A percentile compares a stretch with the other conserved stretches of the same genome.
phyloP scores from a whole-genome alignment of 2,113 vertebrate genomes.

The Myiozetetes cayanensis region DNA sequence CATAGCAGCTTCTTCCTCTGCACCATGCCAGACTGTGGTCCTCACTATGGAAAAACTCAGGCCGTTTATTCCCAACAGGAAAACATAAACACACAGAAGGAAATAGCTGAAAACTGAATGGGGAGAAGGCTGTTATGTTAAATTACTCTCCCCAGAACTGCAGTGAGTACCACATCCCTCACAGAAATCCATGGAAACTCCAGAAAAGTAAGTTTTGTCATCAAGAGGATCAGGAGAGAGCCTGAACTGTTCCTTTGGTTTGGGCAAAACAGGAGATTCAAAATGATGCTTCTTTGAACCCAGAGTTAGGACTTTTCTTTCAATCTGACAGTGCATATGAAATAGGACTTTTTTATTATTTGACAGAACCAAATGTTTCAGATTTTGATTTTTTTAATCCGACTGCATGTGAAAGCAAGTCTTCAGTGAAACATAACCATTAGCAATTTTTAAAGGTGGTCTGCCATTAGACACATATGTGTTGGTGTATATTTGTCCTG shows the following conservation, averaged over 20 bases:
- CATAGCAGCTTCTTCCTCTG: not conserved
- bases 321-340: not conserved
- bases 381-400: not conserved
- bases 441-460: not conserved
- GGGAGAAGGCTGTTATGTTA: not conserved
- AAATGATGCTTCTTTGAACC: not conserved
- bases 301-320: not conserved
- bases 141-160: not conserved
- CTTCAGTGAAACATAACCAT: not conserved
- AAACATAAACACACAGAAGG: not conserved
- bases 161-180: accelerated
- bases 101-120: not conserved
- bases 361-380: not conserved
- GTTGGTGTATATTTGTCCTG: not conserved
- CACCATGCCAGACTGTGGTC: not conserved
- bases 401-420: not conserved
- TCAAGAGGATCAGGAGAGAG: not conserved
- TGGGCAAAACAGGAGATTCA: not conserved
- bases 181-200: not conserved
- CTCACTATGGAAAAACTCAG: not conserved
- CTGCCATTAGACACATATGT: not conserved
- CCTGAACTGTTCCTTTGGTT: not conserved
- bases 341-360: not conserved
- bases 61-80: not conserved
- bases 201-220: not conserved